These are phyloP conservation scores for Ormyrus nitidulus DNA, from an alignment of 2,888 invertebrate genomes.

Conservation along the genomic window DNA sequence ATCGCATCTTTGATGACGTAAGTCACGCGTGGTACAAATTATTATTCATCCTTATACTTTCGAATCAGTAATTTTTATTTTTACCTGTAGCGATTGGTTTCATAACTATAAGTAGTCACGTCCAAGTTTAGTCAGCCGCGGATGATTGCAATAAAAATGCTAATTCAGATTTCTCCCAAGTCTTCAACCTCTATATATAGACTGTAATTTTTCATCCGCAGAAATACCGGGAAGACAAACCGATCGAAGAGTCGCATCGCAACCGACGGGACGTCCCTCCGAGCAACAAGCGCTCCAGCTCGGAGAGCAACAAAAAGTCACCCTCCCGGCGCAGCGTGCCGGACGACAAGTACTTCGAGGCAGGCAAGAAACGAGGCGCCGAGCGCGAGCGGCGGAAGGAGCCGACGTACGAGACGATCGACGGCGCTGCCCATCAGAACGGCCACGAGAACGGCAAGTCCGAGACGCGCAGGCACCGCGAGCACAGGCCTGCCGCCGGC, in stretches of 20 bases:
- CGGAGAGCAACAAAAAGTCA: constrained; percentile 35
- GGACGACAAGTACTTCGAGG: neutral
- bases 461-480: neutral
- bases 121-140: no score
- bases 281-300: constrained; percentile 37
- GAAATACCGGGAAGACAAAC: constrained; percentile 40
- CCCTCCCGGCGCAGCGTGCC: constrained; percentile 2
- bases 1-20: constrained; percentile 67
- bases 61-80: neutral
- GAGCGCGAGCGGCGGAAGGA: neutral
- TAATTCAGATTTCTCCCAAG: no score
- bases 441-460: neutral
- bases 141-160: no score
- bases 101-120: no score
- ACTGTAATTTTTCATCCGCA: neutral
- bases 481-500: neutral
- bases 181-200: no score
- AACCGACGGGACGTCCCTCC: neutral
- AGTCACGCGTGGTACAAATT: neutral
- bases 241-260: constrained; percentile 23
- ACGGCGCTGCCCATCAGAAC: constrained; percentile 11
- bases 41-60: neutral
- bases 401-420: constrained; percentile 42
- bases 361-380: neutral
- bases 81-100: neutral